Base-by-base conservation (phyloP, 2,113 vertebrate species). In the Cygnus atratus region DNA sequence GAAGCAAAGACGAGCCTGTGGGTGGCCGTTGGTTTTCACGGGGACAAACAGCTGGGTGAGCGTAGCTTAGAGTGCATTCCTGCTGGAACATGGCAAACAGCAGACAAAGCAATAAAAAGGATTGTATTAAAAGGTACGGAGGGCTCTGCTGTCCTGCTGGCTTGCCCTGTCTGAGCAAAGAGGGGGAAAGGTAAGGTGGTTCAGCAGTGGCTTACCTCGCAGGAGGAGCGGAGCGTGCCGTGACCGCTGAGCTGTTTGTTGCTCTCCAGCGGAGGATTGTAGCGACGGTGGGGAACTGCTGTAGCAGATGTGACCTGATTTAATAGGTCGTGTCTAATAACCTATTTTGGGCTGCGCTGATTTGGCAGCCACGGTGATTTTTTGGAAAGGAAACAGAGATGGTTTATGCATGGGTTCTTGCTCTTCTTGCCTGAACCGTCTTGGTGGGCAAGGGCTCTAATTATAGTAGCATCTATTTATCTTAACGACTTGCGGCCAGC, bases 381-480 rank as follows among this genome's bases (percentile, higher is more conserved):
- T 46, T 37, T 89, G 87, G 71, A 87, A 83, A 74, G 88, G 88
- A 90, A 92, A 75, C 83, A 52, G 91, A n/a, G 86, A 26, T 50
- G 85, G 93, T 35, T 91, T 48, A 0, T 59, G 25, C 4, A 24
- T 31, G 72, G 71, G 88, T 41, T 55, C 83, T 61, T 26, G 31
- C 84, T 93, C 54, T 41, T 67, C 54, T 81, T 87, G 90, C 90
- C 81, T 55, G 73, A 37, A 18, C 72, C 21, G 44, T 52, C 86
- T 12, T 9, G 83, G 52, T 92, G 90, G 88, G 72, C 70, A 28
- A 37, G 44, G 86, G 5, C 59, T 80, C 90, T 96, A 96, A 93
- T 96, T 96, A 78, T 96, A 95, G 95, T 6, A 90, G 88, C 68
- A 5, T 84, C 57, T 90, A 1, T 93, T 94, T 95, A 70, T 91